Evolutionary conservation across 1,140 invertebrate species (phyloP).

Genomic region (Drosophila paulistorum): DNA sequence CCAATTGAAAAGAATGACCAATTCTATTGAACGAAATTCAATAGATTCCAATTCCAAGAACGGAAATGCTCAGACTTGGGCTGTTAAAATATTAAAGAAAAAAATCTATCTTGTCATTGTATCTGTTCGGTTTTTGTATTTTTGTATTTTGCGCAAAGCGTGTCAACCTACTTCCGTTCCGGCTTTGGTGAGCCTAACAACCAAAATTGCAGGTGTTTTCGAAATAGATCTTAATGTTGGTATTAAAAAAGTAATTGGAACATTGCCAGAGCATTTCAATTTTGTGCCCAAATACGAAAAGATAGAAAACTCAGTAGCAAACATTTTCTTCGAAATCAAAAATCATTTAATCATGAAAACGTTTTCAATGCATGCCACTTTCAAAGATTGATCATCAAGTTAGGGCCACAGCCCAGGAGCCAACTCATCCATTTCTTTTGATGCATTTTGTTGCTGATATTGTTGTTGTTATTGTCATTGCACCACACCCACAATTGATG

Average conservation of each 20-base stretch:
- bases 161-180: constrained; percentile 68
- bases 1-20: neutral
- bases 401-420: constrained; percentile 19
- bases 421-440: constrained; percentile 65
- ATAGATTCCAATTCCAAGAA: constrained; percentile 46
- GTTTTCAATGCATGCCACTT: constrained; percentile 37
- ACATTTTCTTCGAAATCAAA: constrained; percentile 20
- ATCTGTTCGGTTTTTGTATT: constrained; percentile 29
- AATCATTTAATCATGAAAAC: constrained; percentile 50
- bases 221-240: neutral
- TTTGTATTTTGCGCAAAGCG: constrained; percentile 56
- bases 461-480: constrained; percentile 21
- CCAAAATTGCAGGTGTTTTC: constrained; percentile 9
- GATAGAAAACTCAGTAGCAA: neutral
- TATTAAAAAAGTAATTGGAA: constrained; percentile 5
- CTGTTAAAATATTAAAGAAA: constrained; percentile 57
- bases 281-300: neutral
- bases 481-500: constrained; percentile 71
- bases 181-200: neutral
- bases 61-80: constrained; percentile 52
- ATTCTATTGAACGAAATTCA: constrained; percentile 19
- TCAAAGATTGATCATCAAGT: constrained; percentile 70
- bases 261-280: neutral
- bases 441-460: neutral
- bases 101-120: constrained; percentile 36